These are phyloP conservation scores for Dromius quadrimaculatus DNA, from an alignment of 2,888 invertebrate species.

Conservation along the genomic window DNA sequence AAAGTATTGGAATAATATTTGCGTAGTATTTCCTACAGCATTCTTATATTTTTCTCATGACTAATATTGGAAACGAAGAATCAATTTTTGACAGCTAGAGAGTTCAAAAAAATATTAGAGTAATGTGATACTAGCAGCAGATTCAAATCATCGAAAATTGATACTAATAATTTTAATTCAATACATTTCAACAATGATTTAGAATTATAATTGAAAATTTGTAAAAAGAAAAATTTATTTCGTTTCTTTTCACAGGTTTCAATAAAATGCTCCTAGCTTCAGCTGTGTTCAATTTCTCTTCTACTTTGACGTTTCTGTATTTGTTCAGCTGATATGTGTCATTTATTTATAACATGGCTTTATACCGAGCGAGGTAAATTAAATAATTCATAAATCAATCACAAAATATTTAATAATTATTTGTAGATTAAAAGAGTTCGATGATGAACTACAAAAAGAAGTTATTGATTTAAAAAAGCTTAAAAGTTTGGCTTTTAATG, in stretches of 20 bases:
- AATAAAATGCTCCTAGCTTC: slow-evolving; percentile 9
- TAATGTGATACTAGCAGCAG: slow-evolving; percentile 15
- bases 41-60: slow-evolving; percentile 25
- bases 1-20: slow-evolving; percentile 12
- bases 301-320: slow-evolving; percentile 19
- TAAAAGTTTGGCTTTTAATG: slow-evolving; percentile 82
- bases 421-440: slow-evolving; percentile 84
- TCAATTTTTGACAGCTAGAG: slow-evolving; percentile 37
- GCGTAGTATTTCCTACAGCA: slow-evolving; percentile 6
- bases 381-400: slow-evolving; percentile 8
- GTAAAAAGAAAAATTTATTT: no score
- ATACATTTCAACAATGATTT: no score
- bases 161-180: background rate
- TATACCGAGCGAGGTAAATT: slow-evolving; percentile 60
- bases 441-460: slow-evolving; percentile 78
- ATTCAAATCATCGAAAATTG: background rate
- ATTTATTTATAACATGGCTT: slow-evolving; percentile 58
- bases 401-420: slow-evolving; percentile 22
- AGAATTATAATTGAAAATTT: no score
- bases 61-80: slow-evolving; percentile 35
- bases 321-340: slow-evolving; percentile 50
- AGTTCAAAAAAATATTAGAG: slow-evolving; percentile 24
- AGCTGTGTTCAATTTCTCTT: slow-evolving; percentile 14
- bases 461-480: slow-evolving; percentile 78
- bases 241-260: no score